These are phyloP conservation scores for Tholera decimalis DNA, from an alignment of 2,888 invertebrate species.

Conservation along the genomic window DNA sequence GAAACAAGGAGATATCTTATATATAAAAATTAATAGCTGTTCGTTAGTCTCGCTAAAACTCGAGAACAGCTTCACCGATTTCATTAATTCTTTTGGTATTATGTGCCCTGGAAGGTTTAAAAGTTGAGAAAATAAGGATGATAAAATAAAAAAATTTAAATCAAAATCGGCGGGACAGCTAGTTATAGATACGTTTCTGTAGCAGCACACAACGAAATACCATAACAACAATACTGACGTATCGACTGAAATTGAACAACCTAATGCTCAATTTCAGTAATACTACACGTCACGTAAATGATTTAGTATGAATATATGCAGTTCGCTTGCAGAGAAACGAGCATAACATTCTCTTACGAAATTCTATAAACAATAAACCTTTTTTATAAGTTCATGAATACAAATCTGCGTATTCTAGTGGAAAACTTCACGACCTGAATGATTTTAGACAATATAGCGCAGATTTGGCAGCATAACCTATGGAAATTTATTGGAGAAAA, in stretches of 20 bases:
- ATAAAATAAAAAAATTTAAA: too few relatives aligned
- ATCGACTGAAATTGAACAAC: background rate
- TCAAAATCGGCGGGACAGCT: too few relatives aligned
- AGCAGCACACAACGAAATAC: background rate
- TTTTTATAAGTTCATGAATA: background rate
- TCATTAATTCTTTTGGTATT: too few relatives aligned
- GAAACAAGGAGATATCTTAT: slow-evolving; percentile 23
- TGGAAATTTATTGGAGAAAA: background rate
- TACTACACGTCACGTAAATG: background rate
- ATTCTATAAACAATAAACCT: too few relatives aligned
- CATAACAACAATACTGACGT: background rate
- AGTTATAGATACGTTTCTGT: background rate
- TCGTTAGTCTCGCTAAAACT: too few relatives aligned
- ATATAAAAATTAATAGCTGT: too few relatives aligned
- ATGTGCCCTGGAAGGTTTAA: too few relatives aligned
- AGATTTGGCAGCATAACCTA: background rate
- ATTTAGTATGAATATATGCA: background rate
- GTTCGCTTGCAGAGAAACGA: too few relatives aligned
- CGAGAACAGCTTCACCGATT: too few relatives aligned
- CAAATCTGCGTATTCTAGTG: background rate
- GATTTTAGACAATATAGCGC: slow-evolving; percentile 9
- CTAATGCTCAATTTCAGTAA: background rate
- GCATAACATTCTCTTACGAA: background rate
- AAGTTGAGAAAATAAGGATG: too few relatives aligned
- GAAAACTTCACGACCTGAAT: slow-evolving; percentile 1